Evolutionary conservation across 2,797 vertebrate genomes (phyloP), one percentile per base, ranked within the genome.

Genomic region (Acanthurus leucopareius): DNA sequence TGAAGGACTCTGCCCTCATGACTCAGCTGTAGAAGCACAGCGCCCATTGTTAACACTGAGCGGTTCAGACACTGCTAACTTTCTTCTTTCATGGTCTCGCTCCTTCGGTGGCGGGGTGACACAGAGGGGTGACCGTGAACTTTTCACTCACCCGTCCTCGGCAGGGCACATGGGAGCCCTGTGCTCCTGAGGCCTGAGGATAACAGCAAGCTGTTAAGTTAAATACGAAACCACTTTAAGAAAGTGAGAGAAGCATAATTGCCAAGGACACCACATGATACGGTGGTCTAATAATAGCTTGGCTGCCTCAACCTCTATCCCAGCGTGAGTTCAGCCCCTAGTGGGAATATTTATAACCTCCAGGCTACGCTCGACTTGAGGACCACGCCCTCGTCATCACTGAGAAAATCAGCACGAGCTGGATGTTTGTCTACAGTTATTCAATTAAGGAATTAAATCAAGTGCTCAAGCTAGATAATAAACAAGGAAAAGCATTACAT

Each of bases 221-320:
- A 67, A 63, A 88, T 57, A 52, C 10, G 45, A 83, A n/a, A 53
- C 22, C 61, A 19, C 72, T 83, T 73, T 25, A 71, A 75, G 80
- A 82, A 74, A 83, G 75, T 11, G 61, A 89, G 82, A 79, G 69
- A 0, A 47, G 75, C 76, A 63, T 84, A 86, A 91, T 81, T 89
- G 79, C 60, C 89, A 85, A 90, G 87, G 86, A 88, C 86, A 60
- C 80, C 64, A 47, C 59, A 82, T 71, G 77, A 80, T 84, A 73
- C 57, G 3, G 71, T 10, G 66, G 62, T 16, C 83, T 91, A 91
- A 91, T 93, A 92, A 94, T 90, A 94, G 87, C 77, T 1, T n/a
- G 22, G 60, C 63, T 75, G 83, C 49, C 77, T 81, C 91, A 89
- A 93, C 92, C 90, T 88, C 79, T 67, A 67, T 83, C 75, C 70